Evolutionary conservation across 2,888 invertebrate genomes (phyloP), one percentile per base, ranked within the genome.

Genomic region (Epistrophe eligans): DNA sequence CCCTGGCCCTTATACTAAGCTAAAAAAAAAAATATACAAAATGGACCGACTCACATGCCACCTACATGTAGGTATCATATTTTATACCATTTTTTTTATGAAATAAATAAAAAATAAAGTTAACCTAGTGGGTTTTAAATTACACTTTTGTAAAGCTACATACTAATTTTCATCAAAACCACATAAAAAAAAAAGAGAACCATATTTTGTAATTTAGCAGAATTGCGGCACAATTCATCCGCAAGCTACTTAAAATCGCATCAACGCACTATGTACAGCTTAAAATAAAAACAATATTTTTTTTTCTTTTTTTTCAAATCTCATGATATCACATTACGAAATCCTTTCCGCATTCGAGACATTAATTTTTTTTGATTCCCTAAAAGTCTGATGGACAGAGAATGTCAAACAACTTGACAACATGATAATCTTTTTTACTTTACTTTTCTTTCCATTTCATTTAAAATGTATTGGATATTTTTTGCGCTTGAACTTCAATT

Each of bases 381-480:
- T 19, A 19, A 28, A 73, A 66, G 55, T 58, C 66, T 58, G 55
- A 19, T 58, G 55, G 19, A 32, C 24, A 19, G 15, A 57, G 55
- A 79, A 38, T 57, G 62, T 55, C 62, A 64, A 71, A 52, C 55
- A 62, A 64, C 71, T 64, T 71, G 79, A 45, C 52, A 72, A 66
- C 57, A 67, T 57, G 32, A 66, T 79, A 64, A 72, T 55, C 71
- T 40, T 35, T 32, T 6, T 32, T 17, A 24, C 13, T 64, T 57
- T 6, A 15, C 24, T 40, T 24, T 38, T 24, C 24, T 52, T 24
- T 24, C 7, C n/a, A 17, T 7, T 66, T 55, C 15, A 58, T 19
- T 57, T 35, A 50, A 38, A 48, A 66, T 13, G 9, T 17, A 57
- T 55, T 4, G 28, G 2, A 55, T 40, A 24, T 8, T 48, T 32